Evolutionary conservation across 2,888 invertebrate species (phyloP).

Genomic region (Heliconius ethilla): DNA sequence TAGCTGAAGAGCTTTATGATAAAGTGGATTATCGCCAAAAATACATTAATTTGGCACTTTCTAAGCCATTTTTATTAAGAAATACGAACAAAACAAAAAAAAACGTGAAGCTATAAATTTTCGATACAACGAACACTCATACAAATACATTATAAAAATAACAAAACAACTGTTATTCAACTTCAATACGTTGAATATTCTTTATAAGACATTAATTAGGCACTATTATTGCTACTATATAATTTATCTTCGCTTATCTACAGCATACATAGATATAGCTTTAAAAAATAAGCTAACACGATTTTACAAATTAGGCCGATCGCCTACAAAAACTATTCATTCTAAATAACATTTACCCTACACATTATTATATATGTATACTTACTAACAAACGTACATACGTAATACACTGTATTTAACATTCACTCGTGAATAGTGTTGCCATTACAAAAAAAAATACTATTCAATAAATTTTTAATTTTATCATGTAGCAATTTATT

Average conservation of each 20-base stretch:
- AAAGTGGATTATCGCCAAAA: constrained; percentile 58
- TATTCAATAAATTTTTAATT: constrained; percentile 18
- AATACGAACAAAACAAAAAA: constrained; percentile 44
- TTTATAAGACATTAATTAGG: constrained; percentile 79
- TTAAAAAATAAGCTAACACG: constrained; percentile 79
- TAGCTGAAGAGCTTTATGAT: constrained; percentile 59
- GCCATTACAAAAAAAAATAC: constrained; percentile 46
- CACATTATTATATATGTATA: constrained; percentile 53
- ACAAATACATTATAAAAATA: constrained; percentile 71
- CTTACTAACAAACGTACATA: constrained; percentile 61
- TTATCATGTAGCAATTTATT: not conserved
- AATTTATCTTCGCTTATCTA: constrained; percentile 77
- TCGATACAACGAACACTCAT: constrained; percentile 68
- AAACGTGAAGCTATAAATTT: constrained; percentile 43
- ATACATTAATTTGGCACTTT: constrained; percentile 39
- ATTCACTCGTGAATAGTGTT: constrained; percentile 40
- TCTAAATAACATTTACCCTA: constrained; percentile 73
- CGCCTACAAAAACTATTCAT: constrained; percentile 68
- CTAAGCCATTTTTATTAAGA: constrained; percentile 34
- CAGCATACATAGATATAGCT: constrained; percentile 62
- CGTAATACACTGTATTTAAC: constrained; percentile 38
- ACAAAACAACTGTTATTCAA: constrained; percentile 66
- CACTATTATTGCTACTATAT: constrained; percentile 81
- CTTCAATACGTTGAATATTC: constrained; percentile 61
- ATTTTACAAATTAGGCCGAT: constrained; percentile 73